A percentile compares a stretch with the other conserved stretches of the same genome.
Conservation (phyloP, 1,140 invertebrate species). For the Samia ricini region DNA sequence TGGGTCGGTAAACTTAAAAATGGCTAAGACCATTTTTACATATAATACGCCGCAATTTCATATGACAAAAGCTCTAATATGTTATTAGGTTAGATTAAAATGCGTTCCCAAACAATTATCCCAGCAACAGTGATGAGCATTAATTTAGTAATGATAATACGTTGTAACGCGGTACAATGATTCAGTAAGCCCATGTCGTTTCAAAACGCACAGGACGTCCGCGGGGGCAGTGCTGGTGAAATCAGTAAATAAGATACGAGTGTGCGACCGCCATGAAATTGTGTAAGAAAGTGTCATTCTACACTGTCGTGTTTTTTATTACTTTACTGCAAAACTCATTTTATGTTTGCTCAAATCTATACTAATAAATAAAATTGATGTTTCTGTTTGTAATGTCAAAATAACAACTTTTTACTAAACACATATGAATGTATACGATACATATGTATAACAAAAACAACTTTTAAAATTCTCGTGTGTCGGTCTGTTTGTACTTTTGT, state of each 20-base stretch:
- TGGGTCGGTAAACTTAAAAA: too few species aligned
- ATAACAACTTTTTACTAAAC: too few species aligned
- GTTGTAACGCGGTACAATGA: background rate
- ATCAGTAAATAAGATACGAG: slow-evolving; percentile 42
- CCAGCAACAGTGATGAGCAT: background rate
- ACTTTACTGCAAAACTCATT: background rate
- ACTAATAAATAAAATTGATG: too few species aligned
- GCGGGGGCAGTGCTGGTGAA: slow-evolving; percentile 36
- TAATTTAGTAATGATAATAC: background rate
- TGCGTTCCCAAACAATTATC: background rate
- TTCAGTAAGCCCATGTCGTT: background rate
- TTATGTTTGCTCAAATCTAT: background rate
- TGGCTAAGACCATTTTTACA: too few species aligned
- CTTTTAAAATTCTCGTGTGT: too few species aligned
- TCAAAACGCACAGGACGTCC: slow-evolving; percentile 24
- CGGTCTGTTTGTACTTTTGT: too few species aligned
- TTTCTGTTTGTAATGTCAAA: too few species aligned
- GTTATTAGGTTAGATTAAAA: too few species aligned
- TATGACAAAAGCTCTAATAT: too few species aligned
- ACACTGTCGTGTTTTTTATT: background rate
- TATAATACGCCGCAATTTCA: too few species aligned
- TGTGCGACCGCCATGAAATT: slow-evolving; percentile 55
- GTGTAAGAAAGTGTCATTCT: slow-evolving; percentile 52
- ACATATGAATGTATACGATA: too few species aligned
- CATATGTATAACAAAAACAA: too few species aligned